Conservation (phyloP, 2,888 invertebrate species). For the Syrista parreyssii region DNA sequence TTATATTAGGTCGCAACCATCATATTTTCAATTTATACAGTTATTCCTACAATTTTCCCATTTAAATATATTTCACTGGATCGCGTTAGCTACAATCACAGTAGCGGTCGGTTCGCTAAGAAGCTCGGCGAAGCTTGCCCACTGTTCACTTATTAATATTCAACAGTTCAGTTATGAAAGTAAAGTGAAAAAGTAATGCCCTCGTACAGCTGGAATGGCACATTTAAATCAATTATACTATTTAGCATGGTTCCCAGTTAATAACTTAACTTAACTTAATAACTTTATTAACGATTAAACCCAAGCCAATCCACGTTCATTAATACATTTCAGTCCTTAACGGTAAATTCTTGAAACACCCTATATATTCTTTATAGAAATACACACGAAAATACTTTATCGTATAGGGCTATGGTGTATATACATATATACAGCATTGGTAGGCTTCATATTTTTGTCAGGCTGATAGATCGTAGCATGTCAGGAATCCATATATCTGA, state of each 20-base stretch:
- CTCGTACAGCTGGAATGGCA: slow-evolving; percentile 38
- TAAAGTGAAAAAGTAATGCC: slow-evolving; percentile 64
- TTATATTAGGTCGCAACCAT: slow-evolving; percentile 29
- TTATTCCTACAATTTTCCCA: slow-evolving; percentile 60
- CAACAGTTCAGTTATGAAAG: slow-evolving; percentile 65
- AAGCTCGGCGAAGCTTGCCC: slow-evolving; percentile 48
- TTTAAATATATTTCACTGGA: slow-evolving; percentile 52
- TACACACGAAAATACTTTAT: background rate
- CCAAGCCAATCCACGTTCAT: background rate
- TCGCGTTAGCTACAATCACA: slow-evolving; percentile 30
- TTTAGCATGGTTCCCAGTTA: slow-evolving; percentile 57
- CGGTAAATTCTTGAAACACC: background rate
- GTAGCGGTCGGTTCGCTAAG: slow-evolving; percentile 39
- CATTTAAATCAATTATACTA: slow-evolving; percentile 59
- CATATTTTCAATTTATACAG: slow-evolving; percentile 56
- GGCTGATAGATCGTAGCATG: background rate
- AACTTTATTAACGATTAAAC: slow-evolving; percentile 33
- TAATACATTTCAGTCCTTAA: too few species aligned
- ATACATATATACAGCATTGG: background rate
- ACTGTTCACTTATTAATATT: slow-evolving; percentile 60
- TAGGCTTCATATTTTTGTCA: background rate
- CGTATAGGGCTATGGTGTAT: background rate
- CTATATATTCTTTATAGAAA: background rate
- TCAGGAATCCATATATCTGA: background rate
- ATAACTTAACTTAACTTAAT: slow-evolving; percentile 53